Evolutionary conservation across 2,797 vertebrate genomes (phyloP).

Genomic region (Nyctalus aviator): DNA sequence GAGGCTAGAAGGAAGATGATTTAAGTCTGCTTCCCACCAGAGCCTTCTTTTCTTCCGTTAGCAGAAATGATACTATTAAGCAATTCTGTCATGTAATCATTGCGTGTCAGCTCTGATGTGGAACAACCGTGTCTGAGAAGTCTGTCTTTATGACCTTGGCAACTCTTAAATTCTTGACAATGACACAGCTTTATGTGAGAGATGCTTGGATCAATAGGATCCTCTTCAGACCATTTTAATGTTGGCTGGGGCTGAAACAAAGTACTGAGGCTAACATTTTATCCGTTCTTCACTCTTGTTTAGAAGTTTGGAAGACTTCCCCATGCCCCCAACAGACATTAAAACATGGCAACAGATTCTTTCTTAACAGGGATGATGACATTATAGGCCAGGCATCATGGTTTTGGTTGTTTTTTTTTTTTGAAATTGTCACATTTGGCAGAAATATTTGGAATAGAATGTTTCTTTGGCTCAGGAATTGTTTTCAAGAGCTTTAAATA

Average conservation of each 20-base stretch:
- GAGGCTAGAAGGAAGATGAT: background rate
- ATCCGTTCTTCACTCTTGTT: background rate
- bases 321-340: background rate
- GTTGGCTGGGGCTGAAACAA: background rate
- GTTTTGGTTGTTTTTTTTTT: background rate
- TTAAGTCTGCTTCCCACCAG: background rate
- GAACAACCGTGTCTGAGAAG: background rate
- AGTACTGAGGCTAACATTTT: background rate
- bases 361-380: background rate
- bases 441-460: conserved; percentile 24
- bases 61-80: background rate
- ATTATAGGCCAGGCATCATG: background rate
- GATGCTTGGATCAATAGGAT: background rate
- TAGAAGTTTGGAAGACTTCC: background rate
- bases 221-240: background rate
- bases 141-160: background rate
- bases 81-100: conserved; percentile 15
- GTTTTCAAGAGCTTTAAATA: conserved; percentile 17
- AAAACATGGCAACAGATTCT: conserved; percentile 22
- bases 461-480: conserved; percentile 5
- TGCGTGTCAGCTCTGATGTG: background rate
- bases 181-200: background rate
- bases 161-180: background rate
- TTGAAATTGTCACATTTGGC: conserved; percentile 1
- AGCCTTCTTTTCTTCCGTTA: background rate